Evolutionary conservation across 1,140 invertebrate genomes (phyloP), one percentile per base, ranked within the genome.

Genomic region (Scaptodrosophila lebanonensis): DNA sequence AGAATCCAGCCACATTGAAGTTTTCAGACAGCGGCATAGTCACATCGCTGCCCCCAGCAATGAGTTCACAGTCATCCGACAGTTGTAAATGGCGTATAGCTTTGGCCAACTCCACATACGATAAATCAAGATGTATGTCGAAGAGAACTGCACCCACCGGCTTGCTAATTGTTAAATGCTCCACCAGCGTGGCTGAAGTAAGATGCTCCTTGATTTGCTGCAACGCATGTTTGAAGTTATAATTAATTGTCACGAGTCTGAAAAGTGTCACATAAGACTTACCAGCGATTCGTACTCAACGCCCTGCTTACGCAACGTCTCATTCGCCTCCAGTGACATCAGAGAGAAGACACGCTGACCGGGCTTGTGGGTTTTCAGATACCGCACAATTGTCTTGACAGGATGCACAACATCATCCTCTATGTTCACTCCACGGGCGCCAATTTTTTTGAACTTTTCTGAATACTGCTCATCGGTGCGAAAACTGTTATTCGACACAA

Each of bases 401-500:
- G 83, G 83, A 60, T 85, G 76, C 2, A 84, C 61, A 11, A 85
- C 36, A 38, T 85, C 83, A 18, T 77, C 63, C 30, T 73, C 50
- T n/a, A n/a, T n/a, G 1, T 65, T 50, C 6, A 77, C 53, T 51
- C 71, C 56, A 16, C 38, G 1, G 1, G 79, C 71, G 0, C 77
- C 77, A 9, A 84, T 84, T 4, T 65, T 16, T 12, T 53, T 25
- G 12, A 83, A 84, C 42, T 59, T 72, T 27, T 67, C 61, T 73
- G 84, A 64, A 45, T 89, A 89, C 9, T 86, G 76, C 12, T 88
- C 75, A 42, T 85, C 59, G 0, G 65, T 83, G 25, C 87, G 50
- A 12, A 88, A 76, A 47, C 87, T 89, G 71, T 95, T 95, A 72
- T 95, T 95, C 0, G 93, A 93, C 2, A 95, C 89, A 53, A 92